Evolutionary conservation across 2,888 invertebrate genomes (phyloP).

Genomic region (Rhodophaea formosa): DNA sequence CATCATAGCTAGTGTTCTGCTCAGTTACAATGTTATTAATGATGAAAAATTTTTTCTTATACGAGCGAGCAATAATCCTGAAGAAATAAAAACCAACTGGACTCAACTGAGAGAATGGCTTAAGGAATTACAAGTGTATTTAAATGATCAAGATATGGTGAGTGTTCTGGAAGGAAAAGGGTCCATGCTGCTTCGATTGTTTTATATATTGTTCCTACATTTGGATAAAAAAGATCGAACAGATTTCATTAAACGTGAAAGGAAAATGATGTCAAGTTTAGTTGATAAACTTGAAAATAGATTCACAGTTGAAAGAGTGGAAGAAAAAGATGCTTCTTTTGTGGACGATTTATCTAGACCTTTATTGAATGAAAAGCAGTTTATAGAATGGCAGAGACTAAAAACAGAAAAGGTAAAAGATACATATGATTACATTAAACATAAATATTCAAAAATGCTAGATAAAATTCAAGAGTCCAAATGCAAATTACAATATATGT

Average conservation of each 20-base stretch:
- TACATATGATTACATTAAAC: conserved; percentile 61
- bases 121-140: conserved; percentile 65
- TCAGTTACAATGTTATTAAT: conserved; percentile 81
- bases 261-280: conserved; percentile 62
- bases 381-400: conserved; percentile 81
- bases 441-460: conserved; percentile 64
- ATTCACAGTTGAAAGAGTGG: conserved; percentile 57
- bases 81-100: conserved; percentile 76
- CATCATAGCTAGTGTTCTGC: conserved; percentile 78
- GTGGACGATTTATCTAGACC: conserved; percentile 68
- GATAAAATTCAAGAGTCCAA: conserved; percentile 54
- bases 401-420: conserved; percentile 69
- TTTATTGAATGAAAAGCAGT: conserved; percentile 67
- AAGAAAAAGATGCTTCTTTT: conserved; percentile 52
- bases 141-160: conserved; percentile 64
- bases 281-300: conserved; percentile 63
- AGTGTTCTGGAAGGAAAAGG: conserved; percentile 75
- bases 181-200: conserved; percentile 75
- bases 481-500: conserved; percentile 36
- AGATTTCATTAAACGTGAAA: conserved; percentile 75
- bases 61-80: conserved; percentile 52
- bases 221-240: conserved; percentile 81
- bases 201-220: conserved; percentile 82
- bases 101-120: conserved; percentile 78
- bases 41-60: conserved; percentile 77